Conservation (phyloP, 2,888 invertebrate genomes). For the Eueremaeus valkanovi region DNA sequence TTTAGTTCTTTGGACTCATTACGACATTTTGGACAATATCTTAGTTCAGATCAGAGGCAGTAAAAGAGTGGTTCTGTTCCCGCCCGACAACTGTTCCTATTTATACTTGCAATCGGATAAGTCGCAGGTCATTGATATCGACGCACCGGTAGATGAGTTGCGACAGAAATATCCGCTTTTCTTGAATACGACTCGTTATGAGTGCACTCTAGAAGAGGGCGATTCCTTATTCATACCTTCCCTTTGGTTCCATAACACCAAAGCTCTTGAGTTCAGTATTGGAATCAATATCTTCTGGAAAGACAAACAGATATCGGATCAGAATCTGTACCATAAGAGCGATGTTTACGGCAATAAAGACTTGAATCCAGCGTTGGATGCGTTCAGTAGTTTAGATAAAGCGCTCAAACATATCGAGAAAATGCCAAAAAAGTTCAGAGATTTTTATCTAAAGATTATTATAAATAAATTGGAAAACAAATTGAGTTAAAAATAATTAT, state of each 20-base stretch:
- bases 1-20: constrained; percentile 59
- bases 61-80: constrained; percentile 57
- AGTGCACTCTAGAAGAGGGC: constrained; percentile 55
- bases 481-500: constrained; percentile 22
- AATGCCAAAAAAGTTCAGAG: constrained; percentile 55
- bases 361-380: constrained; percentile 54
- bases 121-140: constrained; percentile 57
- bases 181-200: constrained; percentile 52
- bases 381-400: constrained; percentile 54
- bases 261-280: constrained; percentile 55
- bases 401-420: constrained; percentile 54
- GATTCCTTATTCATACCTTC: constrained; percentile 59
- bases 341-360: constrained; percentile 60
- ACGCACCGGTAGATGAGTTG: constrained; percentile 53
- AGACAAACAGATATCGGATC: constrained; percentile 52
- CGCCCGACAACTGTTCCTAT: constrained; percentile 55
- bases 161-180: constrained; percentile 55
- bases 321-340: constrained; percentile 55
- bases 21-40: constrained; percentile 59
- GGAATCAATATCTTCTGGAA: constrained; percentile 60
- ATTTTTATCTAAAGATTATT: constrained; percentile 56
- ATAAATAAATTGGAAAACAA: constrained; percentile 51
- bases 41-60: constrained; percentile 56
- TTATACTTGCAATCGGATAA: constrained; percentile 59
- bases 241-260: constrained; percentile 60